Percentiles rank a stretch among this genome's conserved stretches.
phyloP scores from a whole-genome alignment of 2,797 vertebrate genomes.

The Tympanoctomys barrerae region DNA sequence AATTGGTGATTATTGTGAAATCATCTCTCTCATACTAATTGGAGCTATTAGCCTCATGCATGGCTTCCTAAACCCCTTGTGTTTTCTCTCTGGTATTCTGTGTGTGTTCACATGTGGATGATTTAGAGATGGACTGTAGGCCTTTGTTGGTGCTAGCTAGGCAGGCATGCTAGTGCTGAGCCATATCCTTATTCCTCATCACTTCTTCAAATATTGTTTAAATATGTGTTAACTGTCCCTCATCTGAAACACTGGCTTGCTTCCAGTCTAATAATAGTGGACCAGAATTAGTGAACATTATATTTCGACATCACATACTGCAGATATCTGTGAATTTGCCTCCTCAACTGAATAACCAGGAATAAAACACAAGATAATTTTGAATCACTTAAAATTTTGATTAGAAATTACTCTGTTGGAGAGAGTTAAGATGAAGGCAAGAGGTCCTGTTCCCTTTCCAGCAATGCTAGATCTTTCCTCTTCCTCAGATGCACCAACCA shows the following conservation, averaged over 20 bases:
- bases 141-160: not conserved
- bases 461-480: not conserved
- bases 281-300: not conserved
- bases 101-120: not conserved
- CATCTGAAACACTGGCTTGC: not conserved
- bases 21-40: not conserved
- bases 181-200: not conserved
- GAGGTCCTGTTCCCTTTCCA: not conserved
- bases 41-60: not conserved
- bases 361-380: conserved; percentile 17
- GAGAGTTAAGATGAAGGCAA: not conserved
- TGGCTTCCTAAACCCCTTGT: not conserved
- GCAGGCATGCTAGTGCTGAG: not conserved
- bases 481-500: not conserved
- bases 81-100: not conserved
- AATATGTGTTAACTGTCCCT: conserved; percentile 8
- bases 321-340: not conserved
- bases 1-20: not conserved
- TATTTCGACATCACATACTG: not conserved
- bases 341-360: not conserved
- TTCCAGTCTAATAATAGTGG: not conserved
- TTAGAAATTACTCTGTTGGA: not conserved
- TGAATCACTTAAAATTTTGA: not conserved
- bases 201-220: conserved; percentile 33
- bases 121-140: not conserved